phyloP scores from a whole-genome alignment of 2,797 vertebrate species.

The Chanos chanos region DNA sequence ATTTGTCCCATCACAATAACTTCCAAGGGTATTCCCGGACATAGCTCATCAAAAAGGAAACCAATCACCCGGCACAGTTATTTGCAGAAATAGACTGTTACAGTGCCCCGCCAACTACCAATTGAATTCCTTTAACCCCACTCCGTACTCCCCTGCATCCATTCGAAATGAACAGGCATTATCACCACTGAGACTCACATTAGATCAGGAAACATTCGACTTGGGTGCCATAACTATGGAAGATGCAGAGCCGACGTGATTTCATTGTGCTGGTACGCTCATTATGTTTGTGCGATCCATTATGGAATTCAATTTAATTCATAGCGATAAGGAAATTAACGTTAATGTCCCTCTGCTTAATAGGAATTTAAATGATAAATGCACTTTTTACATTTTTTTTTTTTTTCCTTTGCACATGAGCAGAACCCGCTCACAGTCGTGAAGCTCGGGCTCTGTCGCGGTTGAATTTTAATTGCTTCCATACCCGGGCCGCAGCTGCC shows the following conservation, averaged over 20 bases:
- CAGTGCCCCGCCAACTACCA: constrained; percentile 51
- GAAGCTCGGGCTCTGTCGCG: too few relatives aligned
- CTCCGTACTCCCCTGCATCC: constrained; percentile 45
- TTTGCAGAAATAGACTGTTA: constrained; percentile 53
- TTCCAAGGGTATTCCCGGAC: constrained; percentile 43
- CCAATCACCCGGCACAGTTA: constrained; percentile 49
- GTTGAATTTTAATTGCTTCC: too few relatives aligned
- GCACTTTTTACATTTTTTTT: too few relatives aligned
- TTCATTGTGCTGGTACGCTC: constrained; percentile 44
- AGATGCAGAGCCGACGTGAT: constrained; percentile 36
- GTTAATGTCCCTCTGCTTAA: constrained; percentile 38
- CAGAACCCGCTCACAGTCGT: too few relatives aligned
- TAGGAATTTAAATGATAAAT: constrained; percentile 51
- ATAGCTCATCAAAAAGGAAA: constrained; percentile 44
- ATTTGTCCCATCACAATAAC: constrained; percentile 55
- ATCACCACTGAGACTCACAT: constrained; percentile 36
- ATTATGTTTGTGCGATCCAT: constrained; percentile 39
- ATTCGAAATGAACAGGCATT: constrained; percentile 52
- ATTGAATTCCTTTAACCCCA: constrained; percentile 50
- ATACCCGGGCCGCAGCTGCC: too few relatives aligned
- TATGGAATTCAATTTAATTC: constrained; percentile 46
- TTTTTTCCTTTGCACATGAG: constrained; percentile 32
- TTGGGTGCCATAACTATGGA: constrained; percentile 47
- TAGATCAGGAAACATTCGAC: constrained; percentile 52
- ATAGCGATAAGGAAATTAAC: constrained; percentile 44